These are phyloP conservation scores for Tuberolachnus salignus DNA, from an alignment of 2,888 invertebrate genomes.

Conservation along the genomic window DNA sequence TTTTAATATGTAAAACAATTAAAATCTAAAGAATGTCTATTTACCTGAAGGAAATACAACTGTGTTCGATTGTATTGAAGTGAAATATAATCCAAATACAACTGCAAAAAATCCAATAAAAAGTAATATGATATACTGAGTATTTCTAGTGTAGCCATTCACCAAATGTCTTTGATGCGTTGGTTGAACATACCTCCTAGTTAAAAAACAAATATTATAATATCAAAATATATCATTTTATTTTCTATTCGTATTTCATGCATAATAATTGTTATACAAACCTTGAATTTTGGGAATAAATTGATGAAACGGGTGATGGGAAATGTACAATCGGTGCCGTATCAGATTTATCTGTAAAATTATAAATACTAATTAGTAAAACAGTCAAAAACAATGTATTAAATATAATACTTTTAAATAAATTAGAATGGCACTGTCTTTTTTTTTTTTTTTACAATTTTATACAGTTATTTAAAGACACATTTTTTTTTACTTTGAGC, in stretches of 20 bases:
- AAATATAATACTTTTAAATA: no score
- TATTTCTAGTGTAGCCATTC: conserved; percentile 42
- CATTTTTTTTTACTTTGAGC: no score
- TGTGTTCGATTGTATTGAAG: conserved; percentile 48
- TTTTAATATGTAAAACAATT: no score
- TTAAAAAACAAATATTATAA: not conserved
- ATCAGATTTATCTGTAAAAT: conserved; percentile 12
- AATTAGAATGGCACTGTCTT: no score
- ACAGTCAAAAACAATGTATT: not conserved
- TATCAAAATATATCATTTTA: not conserved
- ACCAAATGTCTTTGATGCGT: conserved; percentile 36
- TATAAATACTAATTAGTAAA: not conserved
- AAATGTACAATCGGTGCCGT: conserved; percentile 39
- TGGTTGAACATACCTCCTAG: conserved; percentile 40
- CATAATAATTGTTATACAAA: conserved; percentile 12
- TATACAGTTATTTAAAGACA: no score
- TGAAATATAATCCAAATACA: conserved; percentile 52
- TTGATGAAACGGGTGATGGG: conserved; percentile 38
- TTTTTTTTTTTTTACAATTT: no score
- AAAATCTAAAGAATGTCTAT: no score
- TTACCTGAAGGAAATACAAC: conserved; percentile 45
- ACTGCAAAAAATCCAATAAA: conserved; percentile 46
- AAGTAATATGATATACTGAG: conserved; percentile 51
- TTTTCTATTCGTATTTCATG: not conserved
- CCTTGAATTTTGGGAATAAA: conserved; percentile 53